Evolutionary conservation across 2,797 vertebrate genomes (phyloP).

Genomic region (Prionace glauca): DNA sequence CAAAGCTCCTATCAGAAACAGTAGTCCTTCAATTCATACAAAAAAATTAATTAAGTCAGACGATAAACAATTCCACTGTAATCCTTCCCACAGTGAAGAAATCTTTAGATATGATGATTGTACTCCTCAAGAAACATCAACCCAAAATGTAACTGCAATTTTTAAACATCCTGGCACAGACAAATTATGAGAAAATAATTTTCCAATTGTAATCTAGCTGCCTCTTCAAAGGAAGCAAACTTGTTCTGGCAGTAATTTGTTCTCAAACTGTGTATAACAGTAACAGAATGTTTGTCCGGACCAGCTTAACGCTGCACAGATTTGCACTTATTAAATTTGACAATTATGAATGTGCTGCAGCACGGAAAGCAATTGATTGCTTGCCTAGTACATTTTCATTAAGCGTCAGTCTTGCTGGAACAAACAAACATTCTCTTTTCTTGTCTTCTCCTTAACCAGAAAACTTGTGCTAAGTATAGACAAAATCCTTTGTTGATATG

Average conservation of each 20-base stretch:
- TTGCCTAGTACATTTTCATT: neutral
- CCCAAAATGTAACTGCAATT: neutral
- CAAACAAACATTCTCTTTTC: neutral
- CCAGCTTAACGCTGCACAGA: neutral
- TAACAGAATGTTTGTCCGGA: neutral
- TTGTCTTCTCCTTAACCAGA: neutral
- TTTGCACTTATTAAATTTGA: neutral
- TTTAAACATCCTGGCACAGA: neutral
- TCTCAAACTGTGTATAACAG: constrained; percentile 12
- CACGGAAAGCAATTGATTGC: neutral
- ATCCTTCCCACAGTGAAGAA: neutral
- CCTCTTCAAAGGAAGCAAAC: neutral
- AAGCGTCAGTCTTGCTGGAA: neutral
- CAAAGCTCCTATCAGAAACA: neutral
- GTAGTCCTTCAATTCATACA: neutral
- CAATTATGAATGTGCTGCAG: constrained; percentile 10
- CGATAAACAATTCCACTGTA: neutral
- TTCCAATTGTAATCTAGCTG: neutral
- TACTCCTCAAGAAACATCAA: neutral
- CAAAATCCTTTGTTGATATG: neutral
- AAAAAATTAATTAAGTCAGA: neutral
- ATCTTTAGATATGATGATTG: neutral
- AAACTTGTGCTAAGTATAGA: neutral
- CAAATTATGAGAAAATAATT: neutral
- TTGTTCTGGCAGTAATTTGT: constrained; percentile 17